Base-by-base conservation (phyloP, 2,113 vertebrate genomes). In the Empidonax alnorum region DNA sequence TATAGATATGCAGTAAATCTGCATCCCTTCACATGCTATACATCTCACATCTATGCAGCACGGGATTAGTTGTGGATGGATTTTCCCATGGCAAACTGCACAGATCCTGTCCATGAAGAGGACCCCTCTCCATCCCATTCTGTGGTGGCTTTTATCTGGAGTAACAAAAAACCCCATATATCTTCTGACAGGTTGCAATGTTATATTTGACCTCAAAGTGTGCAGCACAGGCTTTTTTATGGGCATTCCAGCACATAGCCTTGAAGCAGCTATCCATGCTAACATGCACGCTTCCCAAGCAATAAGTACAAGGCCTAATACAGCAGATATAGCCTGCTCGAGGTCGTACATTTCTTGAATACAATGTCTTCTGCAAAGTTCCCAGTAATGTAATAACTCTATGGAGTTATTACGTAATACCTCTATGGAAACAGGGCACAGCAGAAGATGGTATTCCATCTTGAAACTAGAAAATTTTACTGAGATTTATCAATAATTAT, bases 31-130 rank as follows among this genome's bases (percentile, higher is more conserved):
- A 50, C 9, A 35, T 58, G 14, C 41, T 53, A 22, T 11, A 14
- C 42, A 75, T 12, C 0, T 1, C 0, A 0, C 18, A 7, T 84
- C 78, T 35, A 33, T 46, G 28, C 1, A 4, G 23, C n/a, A n/a
- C 52, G 25, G 37, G n/a, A 44, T 58, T 50, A 56, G 75, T 15
- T 66, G 14, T 8, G 8, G 30, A 7, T 47, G 14, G 35, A 44
- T 84, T 90, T 75, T 81, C 37, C 12, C 77, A 25, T 1, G 4
- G 12, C 16, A 19, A 1, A 2, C 30, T 53, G 44, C 0, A 0
- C 24, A 58, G 37, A 39, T 82, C 16, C 42, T 71, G 27, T 65
- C 59, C 12, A 2, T 18, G 16, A 41, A 77, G 61, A 66, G 7
- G 6, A 39, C 77, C 14, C 24, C 2, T 5, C 30, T 73, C 22